phyloP scores from a whole-genome alignment of 2,888 invertebrate species.

The Thalpophila matura region DNA sequence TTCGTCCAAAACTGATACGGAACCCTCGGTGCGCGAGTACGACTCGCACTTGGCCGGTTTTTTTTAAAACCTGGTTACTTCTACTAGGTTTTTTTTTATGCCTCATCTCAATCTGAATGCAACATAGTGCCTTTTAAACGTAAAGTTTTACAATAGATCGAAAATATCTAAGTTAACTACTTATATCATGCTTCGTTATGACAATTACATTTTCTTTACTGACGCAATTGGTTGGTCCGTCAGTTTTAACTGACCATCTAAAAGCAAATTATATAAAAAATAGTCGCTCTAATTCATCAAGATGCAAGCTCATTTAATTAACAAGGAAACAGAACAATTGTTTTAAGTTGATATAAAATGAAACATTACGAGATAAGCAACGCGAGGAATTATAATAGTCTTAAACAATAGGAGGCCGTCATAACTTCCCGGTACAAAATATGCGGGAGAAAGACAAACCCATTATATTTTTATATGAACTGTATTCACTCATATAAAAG shows the following conservation, averaged over 20 bases:
- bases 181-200: too few relatives aligned
- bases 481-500: not conserved
- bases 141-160: too few relatives aligned
- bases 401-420: slow-evolving; percentile 37
- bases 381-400: slow-evolving; percentile 40
- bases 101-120: too few relatives aligned
- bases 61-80: too few relatives aligned
- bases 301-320: slow-evolving; percentile 32
- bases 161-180: too few relatives aligned
- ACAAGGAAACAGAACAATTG: slow-evolving; percentile 46
- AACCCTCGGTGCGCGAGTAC: too few relatives aligned
- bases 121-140: too few relatives aligned
- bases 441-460: slow-evolving; percentile 27
- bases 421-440: slow-evolving; percentile 32
- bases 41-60: too few relatives aligned
- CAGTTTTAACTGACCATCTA: not conserved
- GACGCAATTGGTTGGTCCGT: not conserved
- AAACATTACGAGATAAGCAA: slow-evolving; percentile 39
- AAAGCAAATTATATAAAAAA: not conserved
- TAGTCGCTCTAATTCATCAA: not conserved
- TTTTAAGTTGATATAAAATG: slow-evolving; percentile 42
- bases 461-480: slow-evolving; percentile 28
- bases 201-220: not conserved
- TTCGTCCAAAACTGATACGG: too few relatives aligned
- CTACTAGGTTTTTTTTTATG: too few relatives aligned